Base-by-base conservation (phyloP, 1,140 invertebrate species). In the Procambarus virginalis region DNA sequence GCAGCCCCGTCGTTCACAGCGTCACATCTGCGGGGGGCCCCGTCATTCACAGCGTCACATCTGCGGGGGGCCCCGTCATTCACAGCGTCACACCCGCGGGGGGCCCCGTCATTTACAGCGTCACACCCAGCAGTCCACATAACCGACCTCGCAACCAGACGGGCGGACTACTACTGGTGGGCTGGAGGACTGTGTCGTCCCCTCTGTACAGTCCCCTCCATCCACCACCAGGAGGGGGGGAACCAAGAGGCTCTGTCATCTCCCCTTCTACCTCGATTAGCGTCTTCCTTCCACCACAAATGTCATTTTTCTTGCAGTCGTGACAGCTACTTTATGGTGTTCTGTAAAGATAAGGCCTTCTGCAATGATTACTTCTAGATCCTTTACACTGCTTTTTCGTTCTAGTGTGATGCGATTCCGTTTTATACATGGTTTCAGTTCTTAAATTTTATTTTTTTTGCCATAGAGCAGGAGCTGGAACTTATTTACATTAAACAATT, bases 251-350 rank as follows among this genome's bases (percentile, higher is more conserved):
- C 34, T 55, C 8, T 12, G 68, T 34, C 8, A 6, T 8, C 78
- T 55, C 78, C 49, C 49, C 48, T 58, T 80, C 34, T 58, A 14
- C 22, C 78, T 58, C 78, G 58, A 51, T 80, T 80, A 80, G 58
- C 58, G 17, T 49, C 49, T 49, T 58, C 60, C 10, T 20, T 17
- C 12, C 5, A 48, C 22, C 20, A 46, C 45, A 45, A 83, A 48
- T 70, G 46, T 17, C 17, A 17, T 64, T 64, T 20, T 20, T 64
- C 60, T 64, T 20, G 14, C 12, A 64, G 60, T 12, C 12, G 17
- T 34, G 34, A 34, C 34, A 34, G 34, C 34, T 34, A 34, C 34
- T 34, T 34, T 34, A 34, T 34, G 34, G 34, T 34, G 34, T 34
- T 34, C 34, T 34, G 34, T 34, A 34, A 34, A 34, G 34, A 34